Conservation (phyloP, 2,113 vertebrate genomes). For the Apus apus region DNA sequence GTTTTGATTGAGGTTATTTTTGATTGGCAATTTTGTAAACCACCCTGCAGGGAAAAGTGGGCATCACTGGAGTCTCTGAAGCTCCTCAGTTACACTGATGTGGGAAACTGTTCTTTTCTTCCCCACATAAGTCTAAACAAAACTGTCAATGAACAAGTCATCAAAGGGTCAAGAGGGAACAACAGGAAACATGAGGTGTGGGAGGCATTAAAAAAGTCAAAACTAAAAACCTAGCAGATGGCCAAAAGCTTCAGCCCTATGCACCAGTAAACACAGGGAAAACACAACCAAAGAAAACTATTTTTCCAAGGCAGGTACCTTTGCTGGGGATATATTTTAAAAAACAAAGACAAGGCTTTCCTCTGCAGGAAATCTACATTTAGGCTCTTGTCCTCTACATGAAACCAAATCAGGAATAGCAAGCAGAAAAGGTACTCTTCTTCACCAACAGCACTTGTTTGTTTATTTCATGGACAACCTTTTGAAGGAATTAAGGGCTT, state of each 20-base stretch:
- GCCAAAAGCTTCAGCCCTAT: neutral
- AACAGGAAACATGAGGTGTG: neutral
- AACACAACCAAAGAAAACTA: neutral
- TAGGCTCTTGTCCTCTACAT: neutral
- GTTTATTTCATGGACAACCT: neutral
- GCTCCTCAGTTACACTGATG: neutral
- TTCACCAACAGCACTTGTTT: neutral
- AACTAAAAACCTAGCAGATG: neutral
- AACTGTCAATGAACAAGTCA: neutral
- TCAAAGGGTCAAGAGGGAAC: neutral
- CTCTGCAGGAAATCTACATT: neutral
- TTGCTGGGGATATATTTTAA: neutral
- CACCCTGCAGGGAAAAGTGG: neutral
- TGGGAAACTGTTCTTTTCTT: too few relatives aligned
- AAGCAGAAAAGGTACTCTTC: neutral
- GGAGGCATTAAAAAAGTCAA: neutral
- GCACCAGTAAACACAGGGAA: neutral
- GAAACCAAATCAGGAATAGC: neutral
- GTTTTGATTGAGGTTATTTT: neutral
- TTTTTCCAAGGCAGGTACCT: neutral
- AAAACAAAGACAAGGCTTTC: neutral
- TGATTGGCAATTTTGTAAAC: neutral
- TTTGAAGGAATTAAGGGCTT: neutral
- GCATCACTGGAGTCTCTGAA: neutral
- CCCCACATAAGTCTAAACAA: too few relatives aligned